phyloP scores from a whole-genome alignment of 2,113 vertebrate genomes.

The Ascaphus truei region DNA sequence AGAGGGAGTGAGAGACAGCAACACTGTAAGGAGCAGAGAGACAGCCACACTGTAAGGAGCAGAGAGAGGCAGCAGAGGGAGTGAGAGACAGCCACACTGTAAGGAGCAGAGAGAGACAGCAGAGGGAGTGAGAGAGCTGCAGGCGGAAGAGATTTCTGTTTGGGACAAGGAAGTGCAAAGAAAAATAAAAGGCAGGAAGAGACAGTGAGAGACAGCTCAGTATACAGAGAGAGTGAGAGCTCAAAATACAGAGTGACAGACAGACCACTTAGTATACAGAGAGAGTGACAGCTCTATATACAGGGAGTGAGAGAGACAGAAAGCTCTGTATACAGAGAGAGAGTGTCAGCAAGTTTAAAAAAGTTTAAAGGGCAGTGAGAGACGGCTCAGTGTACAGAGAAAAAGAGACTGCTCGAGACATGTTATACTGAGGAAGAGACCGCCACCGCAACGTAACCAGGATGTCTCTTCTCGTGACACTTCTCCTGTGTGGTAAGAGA shows the following conservation, averaged over 20 bases:
- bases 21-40: too few relatives aligned
- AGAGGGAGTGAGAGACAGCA: too few relatives aligned
- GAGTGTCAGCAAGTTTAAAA: too few relatives aligned
- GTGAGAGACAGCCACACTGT: too few relatives aligned
- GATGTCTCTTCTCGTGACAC: conserved; percentile 15
- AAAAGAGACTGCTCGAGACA: not conserved
- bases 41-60: too few relatives aligned
- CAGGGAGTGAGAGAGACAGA: not conserved
- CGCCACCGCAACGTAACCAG: not conserved
- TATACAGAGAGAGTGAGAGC: not conserved
- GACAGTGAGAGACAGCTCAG: not conserved
- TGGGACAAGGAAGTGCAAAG: conserved; percentile 19
- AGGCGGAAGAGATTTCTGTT: conserved; percentile 10
- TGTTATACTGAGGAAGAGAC: not conserved
- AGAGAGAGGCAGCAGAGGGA: too few relatives aligned
- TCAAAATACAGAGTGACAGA: too few relatives aligned
- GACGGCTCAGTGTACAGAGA: not conserved
- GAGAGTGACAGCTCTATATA: too few relatives aligned
- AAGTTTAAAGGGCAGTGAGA: too few relatives aligned
- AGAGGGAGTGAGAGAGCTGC: not conserved
- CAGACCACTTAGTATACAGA: too few relatives aligned
- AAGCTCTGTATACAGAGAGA: too few relatives aligned
- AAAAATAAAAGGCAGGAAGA: conserved; percentile 32
- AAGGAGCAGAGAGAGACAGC: not conserved
- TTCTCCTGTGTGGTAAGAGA: conserved; percentile 8